These are phyloP conservation scores for Anoplophora glabripennis DNA, from an alignment of 1,140 invertebrate species.

Conservation along the genomic window DNA sequence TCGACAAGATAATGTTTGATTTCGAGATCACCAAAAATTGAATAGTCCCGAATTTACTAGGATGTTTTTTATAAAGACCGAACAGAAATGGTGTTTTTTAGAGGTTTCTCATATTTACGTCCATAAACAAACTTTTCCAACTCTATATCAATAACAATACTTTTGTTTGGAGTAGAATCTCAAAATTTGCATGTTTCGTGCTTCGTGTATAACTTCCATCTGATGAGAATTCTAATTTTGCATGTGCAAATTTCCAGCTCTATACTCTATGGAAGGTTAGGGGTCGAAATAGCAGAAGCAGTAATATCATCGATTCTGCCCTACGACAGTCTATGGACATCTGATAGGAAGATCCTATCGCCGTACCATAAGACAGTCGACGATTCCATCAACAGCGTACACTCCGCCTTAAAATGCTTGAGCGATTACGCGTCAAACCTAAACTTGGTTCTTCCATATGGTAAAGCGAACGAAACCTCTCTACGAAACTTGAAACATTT, in stretches of 20 bases:
- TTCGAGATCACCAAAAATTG: too few species aligned
- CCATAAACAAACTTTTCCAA: too few species aligned
- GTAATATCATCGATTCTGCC: conserved; percentile 49
- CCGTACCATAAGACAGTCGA: conserved; percentile 39
- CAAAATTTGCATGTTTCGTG: too few species aligned
- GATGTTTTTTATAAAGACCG: too few species aligned
- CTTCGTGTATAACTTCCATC: too few species aligned
- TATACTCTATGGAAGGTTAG: conserved; percentile 52
- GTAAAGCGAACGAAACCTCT: conserved; percentile 32
- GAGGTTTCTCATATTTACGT: too few species aligned
- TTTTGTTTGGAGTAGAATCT: too few species aligned
- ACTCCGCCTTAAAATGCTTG: conserved; percentile 28
- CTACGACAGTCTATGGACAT: conserved; percentile 49
- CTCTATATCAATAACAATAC: too few species aligned
- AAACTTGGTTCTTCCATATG: conserved; percentile 20
- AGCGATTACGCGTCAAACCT: conserved; percentile 23
- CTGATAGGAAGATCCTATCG: conserved; percentile 48
- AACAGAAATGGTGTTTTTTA: too few species aligned
- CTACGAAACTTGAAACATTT: conserved; percentile 33
- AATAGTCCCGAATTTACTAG: too few species aligned
- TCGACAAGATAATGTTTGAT: too few species aligned
- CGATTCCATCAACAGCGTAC: conserved; percentile 35
- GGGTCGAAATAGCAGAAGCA: conserved; percentile 51
- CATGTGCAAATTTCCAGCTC: conserved; percentile 41
- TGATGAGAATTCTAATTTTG: too few species aligned